These are phyloP conservation scores for Psettodes erumei DNA, from an alignment of 2,113 vertebrate species.

Conservation along the genomic window DNA sequence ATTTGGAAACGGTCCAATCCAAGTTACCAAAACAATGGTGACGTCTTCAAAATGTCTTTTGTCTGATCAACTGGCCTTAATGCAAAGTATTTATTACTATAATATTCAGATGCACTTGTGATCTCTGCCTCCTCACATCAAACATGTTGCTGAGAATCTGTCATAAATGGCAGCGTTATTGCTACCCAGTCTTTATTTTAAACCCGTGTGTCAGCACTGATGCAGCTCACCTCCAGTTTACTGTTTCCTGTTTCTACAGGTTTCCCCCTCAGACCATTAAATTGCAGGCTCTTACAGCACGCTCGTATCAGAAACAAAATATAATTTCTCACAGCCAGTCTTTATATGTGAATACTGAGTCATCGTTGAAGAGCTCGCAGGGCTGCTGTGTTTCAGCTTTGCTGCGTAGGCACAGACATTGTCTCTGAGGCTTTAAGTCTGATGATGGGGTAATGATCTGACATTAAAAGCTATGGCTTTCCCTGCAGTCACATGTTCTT, in stretches of 20 bases:
- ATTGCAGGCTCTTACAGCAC: too few species aligned
- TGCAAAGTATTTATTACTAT: too few species aligned
- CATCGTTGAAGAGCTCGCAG: neutral
- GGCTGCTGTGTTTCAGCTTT: neutral
- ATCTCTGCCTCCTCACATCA: neutral
- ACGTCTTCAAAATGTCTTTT: neutral
- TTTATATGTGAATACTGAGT: neutral
- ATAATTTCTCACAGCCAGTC: neutral
- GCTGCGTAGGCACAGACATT: neutral
- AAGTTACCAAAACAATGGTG: neutral
- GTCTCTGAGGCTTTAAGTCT: constrained; percentile 1
- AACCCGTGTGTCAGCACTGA: neutral
- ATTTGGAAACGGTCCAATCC: neutral
- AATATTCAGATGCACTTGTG: too few species aligned
- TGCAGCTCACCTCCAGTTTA: neutral
- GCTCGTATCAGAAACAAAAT: neutral
- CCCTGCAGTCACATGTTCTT: too few species aligned
- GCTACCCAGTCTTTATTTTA: neutral
- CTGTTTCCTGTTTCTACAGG: neutral
- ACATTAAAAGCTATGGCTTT: neutral
- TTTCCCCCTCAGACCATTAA: neutral
- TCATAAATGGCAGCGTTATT: neutral
- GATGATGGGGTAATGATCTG: constrained; percentile 12
- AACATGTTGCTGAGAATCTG: neutral
- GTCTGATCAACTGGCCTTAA: neutral